These are phyloP conservation scores for Promerops cafer DNA, from an alignment of 2,113 vertebrate genomes.

Conservation along the genomic window DNA sequence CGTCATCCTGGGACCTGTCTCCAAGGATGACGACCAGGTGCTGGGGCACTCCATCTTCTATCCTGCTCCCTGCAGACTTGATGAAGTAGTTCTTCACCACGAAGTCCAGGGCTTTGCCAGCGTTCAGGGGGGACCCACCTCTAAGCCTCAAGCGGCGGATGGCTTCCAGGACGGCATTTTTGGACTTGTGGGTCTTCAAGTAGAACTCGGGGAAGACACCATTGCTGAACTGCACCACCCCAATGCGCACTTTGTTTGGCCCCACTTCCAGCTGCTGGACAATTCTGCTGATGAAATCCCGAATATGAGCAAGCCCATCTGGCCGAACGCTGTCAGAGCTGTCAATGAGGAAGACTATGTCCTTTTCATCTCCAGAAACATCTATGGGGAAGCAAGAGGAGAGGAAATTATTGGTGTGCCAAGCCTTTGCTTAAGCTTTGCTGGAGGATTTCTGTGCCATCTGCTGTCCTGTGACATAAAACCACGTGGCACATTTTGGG, in stretches of 20 bases:
- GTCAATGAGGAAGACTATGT: conserved; percentile 93
- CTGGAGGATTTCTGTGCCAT: neutral
- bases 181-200: conserved; percentile 79
- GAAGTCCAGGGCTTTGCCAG: conserved; percentile 83
- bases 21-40: conserved; percentile 89
- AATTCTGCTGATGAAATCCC: conserved; percentile 85
- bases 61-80: conserved; percentile 80
- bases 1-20: conserved; percentile 81
- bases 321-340: conserved; percentile 76
- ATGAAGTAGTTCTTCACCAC: conserved; percentile 81
- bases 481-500: neutral
- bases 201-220: conserved; percentile 80
- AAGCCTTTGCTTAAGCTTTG: neutral
- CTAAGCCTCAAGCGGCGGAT: conserved; percentile 80
- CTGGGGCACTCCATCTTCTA: conserved; percentile 83
- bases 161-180: conserved; percentile 70
- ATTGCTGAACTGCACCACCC: conserved; percentile 86
- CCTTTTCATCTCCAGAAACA: conserved; percentile 76
- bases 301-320: conserved; percentile 80
- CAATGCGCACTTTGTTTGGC: conserved; percentile 82
- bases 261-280: conserved; percentile 82
- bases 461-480: neutral
- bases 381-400: neutral
- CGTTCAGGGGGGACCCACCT: conserved; percentile 79
- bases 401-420: neutral